Evolutionary conservation across 1,140 invertebrate genomes (phyloP).

Genomic region (Tetramorium alpestre): DNA sequence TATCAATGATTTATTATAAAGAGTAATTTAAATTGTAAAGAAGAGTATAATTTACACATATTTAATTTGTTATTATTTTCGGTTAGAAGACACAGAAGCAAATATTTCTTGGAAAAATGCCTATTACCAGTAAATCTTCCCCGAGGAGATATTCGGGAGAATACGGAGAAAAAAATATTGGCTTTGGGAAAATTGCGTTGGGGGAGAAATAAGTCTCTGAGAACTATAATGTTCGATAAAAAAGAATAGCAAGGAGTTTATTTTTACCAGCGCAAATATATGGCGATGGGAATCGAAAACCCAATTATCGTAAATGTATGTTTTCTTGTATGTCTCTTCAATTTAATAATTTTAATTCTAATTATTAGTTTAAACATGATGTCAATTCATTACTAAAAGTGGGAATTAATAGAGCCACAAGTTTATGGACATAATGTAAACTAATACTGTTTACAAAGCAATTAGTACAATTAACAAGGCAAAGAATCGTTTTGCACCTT

Average conservation of each 20-base stretch:
- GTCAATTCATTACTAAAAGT: not conserved
- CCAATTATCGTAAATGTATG: slow-evolving; percentile 6
- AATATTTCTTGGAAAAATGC: slow-evolving; percentile 7
- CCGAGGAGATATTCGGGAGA: not conserved
- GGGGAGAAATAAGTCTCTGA: slow-evolving; percentile 21
- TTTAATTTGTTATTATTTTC: not conserved
- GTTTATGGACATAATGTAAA: not conserved
- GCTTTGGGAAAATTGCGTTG: not conserved
- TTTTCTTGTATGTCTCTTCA: not conserved
- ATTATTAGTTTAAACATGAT: not conserved
- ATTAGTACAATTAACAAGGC: not conserved
- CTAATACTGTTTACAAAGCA: not conserved
- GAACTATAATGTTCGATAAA: not conserved
- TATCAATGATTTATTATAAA: not conserved
- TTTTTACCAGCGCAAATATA: not conserved
- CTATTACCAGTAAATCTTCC: not conserved
- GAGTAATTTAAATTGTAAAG: not conserved
- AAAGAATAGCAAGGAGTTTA: slow-evolving; percentile 11
- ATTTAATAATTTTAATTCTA: too few species aligned
- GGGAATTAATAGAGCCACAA: not conserved
- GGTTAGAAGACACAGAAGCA: not conserved
- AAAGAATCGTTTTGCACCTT: not conserved
- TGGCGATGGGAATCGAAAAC: not conserved
- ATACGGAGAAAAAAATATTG: slow-evolving; percentile 24
- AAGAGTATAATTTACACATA: not conserved